Conservation (phyloP, 2,888 invertebrate species). For the Teleogryllus oceanicus region DNA sequence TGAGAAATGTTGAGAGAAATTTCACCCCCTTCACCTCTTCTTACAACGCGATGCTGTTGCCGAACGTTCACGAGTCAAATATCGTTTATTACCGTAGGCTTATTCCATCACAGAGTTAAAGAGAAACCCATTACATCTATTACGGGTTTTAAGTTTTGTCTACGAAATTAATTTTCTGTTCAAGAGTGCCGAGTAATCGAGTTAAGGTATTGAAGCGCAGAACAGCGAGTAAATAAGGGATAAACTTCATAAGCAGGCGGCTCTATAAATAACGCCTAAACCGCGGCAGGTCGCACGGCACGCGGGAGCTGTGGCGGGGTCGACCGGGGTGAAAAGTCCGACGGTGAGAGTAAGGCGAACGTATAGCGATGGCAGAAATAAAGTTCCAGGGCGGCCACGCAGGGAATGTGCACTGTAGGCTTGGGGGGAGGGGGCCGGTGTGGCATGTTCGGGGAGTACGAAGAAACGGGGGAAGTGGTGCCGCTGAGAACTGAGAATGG, state of each 20-base stretch:
- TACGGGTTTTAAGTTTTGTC: neutral
- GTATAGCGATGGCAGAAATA: too few species aligned
- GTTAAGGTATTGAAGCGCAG: neutral
- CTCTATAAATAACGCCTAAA: neutral
- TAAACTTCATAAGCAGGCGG: neutral
- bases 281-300: neutral
- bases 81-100: too few species aligned
- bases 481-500: too few species aligned
- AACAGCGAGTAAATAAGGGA: neutral
- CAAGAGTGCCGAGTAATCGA: neutral
- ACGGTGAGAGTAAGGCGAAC: neutral
- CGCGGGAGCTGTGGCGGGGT: neutral
- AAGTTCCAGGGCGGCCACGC: too few species aligned
- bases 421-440: too few species aligned
- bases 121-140: neutral
- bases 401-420: too few species aligned
- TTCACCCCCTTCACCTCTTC: too few species aligned
- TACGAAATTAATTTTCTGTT: neutral
- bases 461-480: too few species aligned
- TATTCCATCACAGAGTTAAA: neutral
- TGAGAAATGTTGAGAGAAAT: too few species aligned
- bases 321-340: neutral
- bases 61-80: too few species aligned
- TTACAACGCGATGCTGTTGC: too few species aligned
- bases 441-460: too few species aligned